Base-by-base conservation (phyloP, 2,797 vertebrate species). In the Oreochromis mossambicus region DNA sequence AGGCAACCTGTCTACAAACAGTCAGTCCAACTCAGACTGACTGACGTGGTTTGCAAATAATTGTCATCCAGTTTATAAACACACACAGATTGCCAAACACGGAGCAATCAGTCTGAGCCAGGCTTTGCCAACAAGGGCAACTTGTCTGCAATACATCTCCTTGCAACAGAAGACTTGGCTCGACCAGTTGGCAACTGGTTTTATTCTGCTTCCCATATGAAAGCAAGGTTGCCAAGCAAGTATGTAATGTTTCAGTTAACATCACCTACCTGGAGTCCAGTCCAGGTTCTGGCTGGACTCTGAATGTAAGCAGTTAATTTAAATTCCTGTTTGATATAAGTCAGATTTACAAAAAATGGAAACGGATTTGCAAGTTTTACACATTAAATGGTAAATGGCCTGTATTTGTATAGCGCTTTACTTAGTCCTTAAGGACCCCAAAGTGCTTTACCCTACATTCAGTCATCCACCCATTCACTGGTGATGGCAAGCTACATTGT, bases 21-120 rank as follows among this genome's bases (percentile, higher is more conserved):
- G 26, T 56, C 55, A 38, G 36, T 38, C 36, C 36, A 17, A 10
- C 12, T 24, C 7, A 7, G 1, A 0, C 15, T 11, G 0, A 1
- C 3, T 34, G 56, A 3, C 56, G 11, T 19, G 29, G 19, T 61
- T 61, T 61, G 56, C 29, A 61, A 61, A 61, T 19, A 61, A 61
- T 46, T 61, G 15, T 19, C 29, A 3, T 61, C 56, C 29, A 61
- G 15, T 61, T 34, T 19, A 61, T 61, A 11, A 34, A 61, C 29
- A 2, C 43, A 15, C 29, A 2, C 10, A 61, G 29, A 61, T 4
- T 32, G 26, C 29, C 56, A 58, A 56, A 58, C 26, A 58, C 17
- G 26, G 15, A 19, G 8, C 56, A 3, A 34, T 61, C 9, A 61
- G 19, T n/a, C 9, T 19, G 32, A 63, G 58, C 1, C 58, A 63